phyloP scores from a whole-genome alignment of 2,113 vertebrate species.

The Phrynosoma blainvillii region DNA sequence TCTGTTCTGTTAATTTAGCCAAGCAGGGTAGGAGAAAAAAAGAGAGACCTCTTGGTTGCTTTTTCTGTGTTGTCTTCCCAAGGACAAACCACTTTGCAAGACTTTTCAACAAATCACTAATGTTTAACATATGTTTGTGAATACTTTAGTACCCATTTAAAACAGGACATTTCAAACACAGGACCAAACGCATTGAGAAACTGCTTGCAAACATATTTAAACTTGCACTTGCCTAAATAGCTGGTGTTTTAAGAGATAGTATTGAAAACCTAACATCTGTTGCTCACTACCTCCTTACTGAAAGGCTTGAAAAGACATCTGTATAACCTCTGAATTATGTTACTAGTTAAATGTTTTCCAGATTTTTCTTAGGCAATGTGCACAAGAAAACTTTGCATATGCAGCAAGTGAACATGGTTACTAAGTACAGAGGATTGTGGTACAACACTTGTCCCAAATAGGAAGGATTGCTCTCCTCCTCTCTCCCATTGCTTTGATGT shows the following conservation, averaged over 20 bases:
- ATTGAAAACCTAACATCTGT: slow-evolving; percentile 1
- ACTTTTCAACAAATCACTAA: not conserved
- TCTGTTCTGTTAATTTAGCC: not conserved
- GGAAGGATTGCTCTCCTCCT: not conserved
- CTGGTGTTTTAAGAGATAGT: too few species aligned
- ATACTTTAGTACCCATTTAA: not conserved
- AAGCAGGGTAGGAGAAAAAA: not conserved
- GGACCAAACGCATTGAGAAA: not conserved
- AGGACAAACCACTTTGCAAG: not conserved
- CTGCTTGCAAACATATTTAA: not conserved
- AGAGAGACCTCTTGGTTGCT: not conserved
- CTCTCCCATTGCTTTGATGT: slow-evolving; percentile 16
- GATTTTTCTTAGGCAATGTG: slow-evolving; percentile 30
- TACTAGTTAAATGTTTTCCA: not conserved
- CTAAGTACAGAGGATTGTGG: not conserved
- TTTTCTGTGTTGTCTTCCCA: not conserved
- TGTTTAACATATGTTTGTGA: not conserved
- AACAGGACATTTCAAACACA: not conserved
- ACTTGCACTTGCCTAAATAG: not conserved
- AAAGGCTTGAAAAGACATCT: slow-evolving; percentile 11
- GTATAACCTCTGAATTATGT: too few species aligned
- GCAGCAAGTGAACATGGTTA: slow-evolving; percentile 20
- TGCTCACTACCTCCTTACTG: slow-evolving; percentile 10
- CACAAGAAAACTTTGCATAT: slow-evolving; percentile 10
- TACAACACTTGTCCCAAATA: slow-evolving; percentile 9